Base-by-base conservation (phyloP, 2,113 vertebrate species). In the Zosterops lateralis region DNA sequence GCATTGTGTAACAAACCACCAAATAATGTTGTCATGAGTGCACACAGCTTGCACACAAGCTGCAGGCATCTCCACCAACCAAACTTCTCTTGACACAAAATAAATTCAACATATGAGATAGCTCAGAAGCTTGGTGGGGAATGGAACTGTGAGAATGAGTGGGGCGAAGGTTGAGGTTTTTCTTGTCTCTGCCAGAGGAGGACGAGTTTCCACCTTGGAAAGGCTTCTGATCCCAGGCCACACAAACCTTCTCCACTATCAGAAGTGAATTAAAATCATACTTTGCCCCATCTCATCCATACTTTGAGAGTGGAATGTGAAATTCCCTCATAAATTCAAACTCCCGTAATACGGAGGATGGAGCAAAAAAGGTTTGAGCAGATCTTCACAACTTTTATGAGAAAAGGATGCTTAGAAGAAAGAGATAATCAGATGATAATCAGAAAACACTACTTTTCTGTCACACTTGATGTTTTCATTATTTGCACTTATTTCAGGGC, bases 131-230 rank as follows among this genome's bases (percentile, higher is more conserved):
- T n/a, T 42, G 45, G 17, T 57, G 56, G 51, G 60, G 87, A 78
- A 65, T 8, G 21, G 17, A n/a, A 44, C 26, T 13, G 12, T 0
- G 7, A 31, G 12, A 31, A 28, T 51, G 18, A 24, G 21, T 1
- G 3, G 45, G 20, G 12, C 0, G 6, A 34, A 81, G 10, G 22
- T 0, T 50, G 28, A 84, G 38, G 22, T 18, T 74, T 90, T 4
- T 34, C 6, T 77, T 76, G 2, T n/a, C 14, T 90, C 32, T 66
- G 48, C 5, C 44, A 58, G 25, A 8, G 36, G 34, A 50, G 9
- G 12, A 50, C 5, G 3, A 70, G 17, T 22, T 77, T 80, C 62
- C n/a, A 51, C 5, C 1, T 3, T 1, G 2, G 26, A n/a, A 68
- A 78, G 4, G 4, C 5, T 51, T 29, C 21, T 60, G 48, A 47